Percentiles rank a stretch among this genome's conserved stretches.
These are phyloP conservation scores for Anthoscopus minutus DNA, from an alignment of 2,113 vertebrate genomes.

Conservation along the genomic window DNA sequence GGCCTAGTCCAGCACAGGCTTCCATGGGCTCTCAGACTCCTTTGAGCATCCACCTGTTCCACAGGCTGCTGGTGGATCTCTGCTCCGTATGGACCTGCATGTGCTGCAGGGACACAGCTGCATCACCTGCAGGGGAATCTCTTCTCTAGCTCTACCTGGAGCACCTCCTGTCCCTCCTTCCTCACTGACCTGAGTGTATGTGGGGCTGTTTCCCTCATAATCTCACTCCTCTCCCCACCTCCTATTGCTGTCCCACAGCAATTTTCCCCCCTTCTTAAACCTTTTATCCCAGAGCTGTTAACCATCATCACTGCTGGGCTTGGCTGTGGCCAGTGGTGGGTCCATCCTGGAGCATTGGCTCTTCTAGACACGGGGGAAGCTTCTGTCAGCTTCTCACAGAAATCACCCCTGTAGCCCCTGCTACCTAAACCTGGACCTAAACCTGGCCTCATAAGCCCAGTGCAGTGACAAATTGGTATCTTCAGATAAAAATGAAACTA, in stretches of 20 bases:
- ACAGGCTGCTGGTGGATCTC: background rate
- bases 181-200: too few relatives aligned
- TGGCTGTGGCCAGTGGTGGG: rapidly evolving
- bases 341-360: background rate
- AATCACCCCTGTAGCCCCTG: background rate
- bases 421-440: background rate
- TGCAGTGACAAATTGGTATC: background rate
- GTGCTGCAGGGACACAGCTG: background rate
- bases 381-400: background rate
- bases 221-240: background rate
- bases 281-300: rapidly evolving
- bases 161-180: background rate
- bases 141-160: background rate
- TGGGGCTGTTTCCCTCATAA: background rate
- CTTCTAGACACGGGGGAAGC: background rate
- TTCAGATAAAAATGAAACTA: background rate
- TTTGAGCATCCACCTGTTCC: background rate
- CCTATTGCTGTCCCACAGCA: background rate
- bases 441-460: background rate
- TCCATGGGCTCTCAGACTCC: background rate
- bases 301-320: background rate
- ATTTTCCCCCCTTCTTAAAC: background rate
- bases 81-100: rapidly evolving
- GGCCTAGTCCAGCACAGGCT: background rate
- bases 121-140: background rate